Evolutionary conservation across 1,140 invertebrate genomes (phyloP).

Genomic region (Ylistrum balloti): DNA sequence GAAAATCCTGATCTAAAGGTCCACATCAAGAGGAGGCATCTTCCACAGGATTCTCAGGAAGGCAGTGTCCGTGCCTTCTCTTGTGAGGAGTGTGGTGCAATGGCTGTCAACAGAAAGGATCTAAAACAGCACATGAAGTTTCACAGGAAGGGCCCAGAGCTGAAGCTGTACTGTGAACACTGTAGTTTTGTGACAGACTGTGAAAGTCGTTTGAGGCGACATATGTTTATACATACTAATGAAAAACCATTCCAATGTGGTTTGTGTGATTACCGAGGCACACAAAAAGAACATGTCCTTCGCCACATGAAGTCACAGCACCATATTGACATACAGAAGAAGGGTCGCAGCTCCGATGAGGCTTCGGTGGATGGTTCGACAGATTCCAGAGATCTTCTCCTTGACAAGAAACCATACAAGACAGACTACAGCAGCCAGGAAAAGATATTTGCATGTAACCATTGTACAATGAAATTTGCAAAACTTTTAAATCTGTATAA

Average conservation of each 20-base stretch:
- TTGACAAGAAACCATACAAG: slow-evolving; percentile 57
- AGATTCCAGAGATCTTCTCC: slow-evolving; percentile 49
- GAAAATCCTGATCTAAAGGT: slow-evolving; percentile 80
- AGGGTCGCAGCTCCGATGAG: slow-evolving; percentile 59
- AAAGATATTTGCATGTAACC: slow-evolving; percentile 81
- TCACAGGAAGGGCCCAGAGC: slow-evolving; percentile 79
- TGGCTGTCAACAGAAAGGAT: slow-evolving; percentile 76
- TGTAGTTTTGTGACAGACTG: slow-evolving; percentile 82
- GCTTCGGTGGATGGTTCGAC: slow-evolving; percentile 45
- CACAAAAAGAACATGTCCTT: slow-evolving; percentile 80
- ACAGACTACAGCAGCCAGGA: slow-evolving; percentile 75
- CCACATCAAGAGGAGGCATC: slow-evolving; percentile 78
- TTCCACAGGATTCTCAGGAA: slow-evolving; percentile 62
- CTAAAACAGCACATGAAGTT: slow-evolving; percentile 81
- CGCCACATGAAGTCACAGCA: slow-evolving; percentile 79
- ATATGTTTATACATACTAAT: slow-evolving; percentile 79
- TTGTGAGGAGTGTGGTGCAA: slow-evolving; percentile 76
- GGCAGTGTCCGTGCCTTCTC: slow-evolving; percentile 65
- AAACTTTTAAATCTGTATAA: slow-evolving; percentile 81
- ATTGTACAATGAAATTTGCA: slow-evolving; percentile 81
- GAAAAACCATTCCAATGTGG: slow-evolving; percentile 80
- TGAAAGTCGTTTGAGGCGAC: slow-evolving; percentile 78
- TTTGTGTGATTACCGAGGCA: slow-evolving; percentile 77
- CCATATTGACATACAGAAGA: slow-evolving; percentile 71
- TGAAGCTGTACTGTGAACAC: slow-evolving; percentile 80